A percentile compares a stretch with the other conserved stretches of the same genome.
phyloP scores from a whole-genome alignment of 1,140 invertebrate genomes.

The Pogonognathellus flavescens region DNA sequence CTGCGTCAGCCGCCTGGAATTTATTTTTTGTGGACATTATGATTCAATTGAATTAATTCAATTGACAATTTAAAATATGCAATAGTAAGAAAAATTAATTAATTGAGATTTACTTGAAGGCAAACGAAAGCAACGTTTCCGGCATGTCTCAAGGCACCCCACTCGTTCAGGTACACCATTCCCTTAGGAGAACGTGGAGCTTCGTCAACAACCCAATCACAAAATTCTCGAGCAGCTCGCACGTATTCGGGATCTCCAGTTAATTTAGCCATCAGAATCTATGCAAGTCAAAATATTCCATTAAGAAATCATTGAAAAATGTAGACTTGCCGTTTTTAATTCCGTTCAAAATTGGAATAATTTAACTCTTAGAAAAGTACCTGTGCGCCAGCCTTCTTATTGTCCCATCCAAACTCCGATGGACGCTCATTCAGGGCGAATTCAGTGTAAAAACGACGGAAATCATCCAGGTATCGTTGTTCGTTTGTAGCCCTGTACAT shows the following conservation, averaged over 20 bases:
- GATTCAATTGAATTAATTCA: no score
- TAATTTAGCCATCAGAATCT: conserved; percentile 68
- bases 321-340: no score
- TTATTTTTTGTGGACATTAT: background rate
- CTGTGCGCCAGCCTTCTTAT: conserved; percentile 75
- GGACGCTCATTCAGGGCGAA: conserved; percentile 72
- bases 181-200: conserved; percentile 73
- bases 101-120: background rate
- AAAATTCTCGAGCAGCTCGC: conserved; percentile 56
- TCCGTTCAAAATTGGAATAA: no score
- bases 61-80: no score
- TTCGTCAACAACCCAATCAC: conserved; percentile 62
- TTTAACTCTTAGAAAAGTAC: no score
- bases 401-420: conserved; percentile 75
- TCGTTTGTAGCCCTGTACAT: conserved; percentile 76
- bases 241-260: conserved; percentile 54
- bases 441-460: conserved; percentile 72
- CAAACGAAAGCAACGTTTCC: conserved; percentile 71
- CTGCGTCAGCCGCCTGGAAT: conserved; percentile 64
- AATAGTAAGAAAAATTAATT: no score
- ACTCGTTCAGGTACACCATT: conserved; percentile 74
- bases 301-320: no score
- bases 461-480: conserved; percentile 73
- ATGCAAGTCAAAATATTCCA: no score
- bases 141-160: conserved; percentile 74